Evolutionary conservation across 2,113 vertebrate genomes (phyloP), one percentile per base, ranked within the genome.

Genomic region (Pollachius pollachius): DNA sequence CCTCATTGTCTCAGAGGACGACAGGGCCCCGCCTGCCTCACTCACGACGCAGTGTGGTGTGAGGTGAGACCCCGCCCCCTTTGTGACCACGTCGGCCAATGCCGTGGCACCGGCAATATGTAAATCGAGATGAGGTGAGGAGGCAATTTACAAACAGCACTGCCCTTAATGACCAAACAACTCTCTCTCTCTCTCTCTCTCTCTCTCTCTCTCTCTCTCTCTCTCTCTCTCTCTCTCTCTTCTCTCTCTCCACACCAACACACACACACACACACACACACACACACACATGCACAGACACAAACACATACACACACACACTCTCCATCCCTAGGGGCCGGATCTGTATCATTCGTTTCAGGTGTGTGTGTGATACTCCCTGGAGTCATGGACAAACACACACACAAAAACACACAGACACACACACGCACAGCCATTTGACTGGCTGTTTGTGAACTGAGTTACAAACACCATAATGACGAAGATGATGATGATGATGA

Each of bases 41-140:
- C 69, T 78, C 75, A 84, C 80, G 68, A 80, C 18, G 18, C 15
- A 5, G 15, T 62, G 82, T 91, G 89, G 92, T 75, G 87, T 91
- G 92, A 92, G 80, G 56, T 72, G 8, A 9, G 58, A 41, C 82
- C 78, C 78, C 88, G 66, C 77, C 78, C 91, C 74, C 52, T 21
- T 6, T 8, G 8, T n/a, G 21, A n/a, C 41, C 48, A 62, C 18
- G 62, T 52, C n/a, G 70, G 56, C 90, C 89, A 91, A 89, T 91
- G 27, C 21, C 59, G 64, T 15, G 62, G 56, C 21, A 16, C 37
- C 1, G n/a, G 5, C 52, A 7, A 34, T 75, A 84, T 79, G 81
- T 64, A 76, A 84, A 88, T 71, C 13, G 64, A 13, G 41, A 48
- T 83, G 79, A 79, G 82, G 81, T 65, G 83, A 84, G 54, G 15